Evolutionary conservation across 2,888 invertebrate genomes (phyloP).

Genomic region (Brenthis ino): DNA sequence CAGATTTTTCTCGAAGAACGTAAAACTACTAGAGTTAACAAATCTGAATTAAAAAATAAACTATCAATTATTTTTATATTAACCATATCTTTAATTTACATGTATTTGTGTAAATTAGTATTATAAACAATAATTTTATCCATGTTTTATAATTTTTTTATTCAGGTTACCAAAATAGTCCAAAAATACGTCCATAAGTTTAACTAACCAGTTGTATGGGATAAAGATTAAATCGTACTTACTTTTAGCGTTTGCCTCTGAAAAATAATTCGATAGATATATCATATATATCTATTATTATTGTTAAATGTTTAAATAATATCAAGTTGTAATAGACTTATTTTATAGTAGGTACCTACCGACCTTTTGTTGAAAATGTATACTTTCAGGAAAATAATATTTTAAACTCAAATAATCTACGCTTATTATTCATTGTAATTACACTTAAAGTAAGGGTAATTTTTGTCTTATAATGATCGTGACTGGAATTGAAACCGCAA

Average conservation of each 20-base stretch:
- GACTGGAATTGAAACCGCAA: conserved; percentile 7
- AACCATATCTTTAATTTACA: too few species aligned
- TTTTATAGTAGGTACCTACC: not conserved
- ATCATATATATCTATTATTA: not conserved
- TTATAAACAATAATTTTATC: too few species aligned
- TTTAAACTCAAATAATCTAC: not conserved
- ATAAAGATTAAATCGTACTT: too few species aligned
- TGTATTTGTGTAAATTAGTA: too few species aligned
- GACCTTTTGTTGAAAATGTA: not conserved
- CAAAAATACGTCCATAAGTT: too few species aligned
- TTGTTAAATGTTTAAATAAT: not conserved
- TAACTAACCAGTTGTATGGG: too few species aligned
- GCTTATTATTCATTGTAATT: conserved; percentile 2
- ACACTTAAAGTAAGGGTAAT: not conserved
- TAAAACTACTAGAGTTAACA: too few species aligned
- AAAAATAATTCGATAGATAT: not conserved
- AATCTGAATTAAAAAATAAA: too few species aligned
- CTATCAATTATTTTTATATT: too few species aligned
- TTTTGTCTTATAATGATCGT: not conserved
- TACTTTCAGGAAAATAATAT: conserved; percentile 3
- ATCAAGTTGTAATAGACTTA: not conserved
- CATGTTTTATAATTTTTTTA: too few species aligned
- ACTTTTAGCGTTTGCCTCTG: not conserved
- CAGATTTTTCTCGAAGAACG: too few species aligned
- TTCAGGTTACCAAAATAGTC: too few species aligned